These are phyloP conservation scores for Campoletis raptor DNA, from an alignment of 2,888 invertebrate species.

Conservation along the genomic window DNA sequence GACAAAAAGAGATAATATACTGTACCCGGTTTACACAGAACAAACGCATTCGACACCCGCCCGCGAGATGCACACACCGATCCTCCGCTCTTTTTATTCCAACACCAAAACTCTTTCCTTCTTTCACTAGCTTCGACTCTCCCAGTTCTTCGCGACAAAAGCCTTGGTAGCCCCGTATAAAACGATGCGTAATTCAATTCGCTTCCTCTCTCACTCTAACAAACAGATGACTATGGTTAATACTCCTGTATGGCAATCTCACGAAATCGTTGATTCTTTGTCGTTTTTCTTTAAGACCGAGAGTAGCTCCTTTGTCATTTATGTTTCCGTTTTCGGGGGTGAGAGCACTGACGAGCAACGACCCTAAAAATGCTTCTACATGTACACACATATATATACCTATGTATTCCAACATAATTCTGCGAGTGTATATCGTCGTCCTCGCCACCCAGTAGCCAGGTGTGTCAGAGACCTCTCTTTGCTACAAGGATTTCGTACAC, in stretches of 20 bases:
- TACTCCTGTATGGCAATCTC: constrained; percentile 56
- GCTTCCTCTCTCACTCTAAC: constrained; percentile 20
- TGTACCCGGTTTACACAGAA: constrained; percentile 43
- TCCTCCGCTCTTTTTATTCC: constrained; percentile 61
- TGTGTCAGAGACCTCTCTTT: constrained; percentile 71
- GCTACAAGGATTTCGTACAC: constrained; percentile 60
- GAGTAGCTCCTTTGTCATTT: constrained; percentile 81
- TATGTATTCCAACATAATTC: constrained; percentile 24
- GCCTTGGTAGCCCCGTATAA: constrained; percentile 72
- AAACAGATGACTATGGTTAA: constrained; percentile 18
- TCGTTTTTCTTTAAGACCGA: constrained; percentile 52
- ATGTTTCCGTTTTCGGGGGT: constrained; percentile 81
- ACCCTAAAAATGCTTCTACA: constrained; percentile 4
- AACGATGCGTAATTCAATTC: constrained; percentile 63
- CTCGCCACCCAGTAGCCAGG: constrained; percentile 79
- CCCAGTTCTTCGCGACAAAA: constrained; percentile 54
- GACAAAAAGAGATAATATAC: constrained; percentile 23
- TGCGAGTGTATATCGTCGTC: constrained; percentile 46
- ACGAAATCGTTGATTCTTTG: constrained; percentile 68
- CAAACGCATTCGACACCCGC: constrained; percentile 76
- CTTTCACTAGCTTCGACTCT: constrained; percentile 25
- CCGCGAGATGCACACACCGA: constrained; percentile 44
- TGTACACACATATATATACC: background rate
- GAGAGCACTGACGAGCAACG: constrained; percentile 66
- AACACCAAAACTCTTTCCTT: constrained; percentile 65